Percentiles rank a stretch among this genome's conserved stretches.
Conservation (phyloP, 2,113 vertebrate species). For the Heterochromis multidens region DNA sequence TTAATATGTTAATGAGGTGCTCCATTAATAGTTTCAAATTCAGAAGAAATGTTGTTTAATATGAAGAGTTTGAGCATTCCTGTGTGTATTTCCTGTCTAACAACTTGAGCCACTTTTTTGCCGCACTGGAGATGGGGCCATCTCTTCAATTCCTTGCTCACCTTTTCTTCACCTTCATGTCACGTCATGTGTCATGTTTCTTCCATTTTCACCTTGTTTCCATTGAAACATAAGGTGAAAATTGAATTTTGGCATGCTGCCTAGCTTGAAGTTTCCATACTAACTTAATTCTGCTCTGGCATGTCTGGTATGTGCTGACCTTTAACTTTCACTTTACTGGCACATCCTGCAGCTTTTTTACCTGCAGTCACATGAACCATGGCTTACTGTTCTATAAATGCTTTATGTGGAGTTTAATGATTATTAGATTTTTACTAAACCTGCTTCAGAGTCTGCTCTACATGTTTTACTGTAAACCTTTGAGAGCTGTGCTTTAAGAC, state of each 20-base stretch:
- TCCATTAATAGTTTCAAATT: background rate
- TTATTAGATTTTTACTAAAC: fast-evolving
- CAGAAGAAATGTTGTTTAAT: background rate
- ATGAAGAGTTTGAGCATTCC: constrained; percentile 53
- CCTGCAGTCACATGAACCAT: background rate
- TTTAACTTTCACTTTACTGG: background rate
- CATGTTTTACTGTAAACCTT: background rate
- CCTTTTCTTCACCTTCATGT: background rate
- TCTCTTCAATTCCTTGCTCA: background rate
- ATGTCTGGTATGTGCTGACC: background rate
- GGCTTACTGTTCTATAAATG: background rate
- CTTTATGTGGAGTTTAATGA: fast-evolving
- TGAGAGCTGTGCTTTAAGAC: background rate
- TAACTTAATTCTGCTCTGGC: constrained; percentile 11
- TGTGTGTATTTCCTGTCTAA: constrained; percentile 70
- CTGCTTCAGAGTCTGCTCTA: background rate
- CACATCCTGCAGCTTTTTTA: background rate
- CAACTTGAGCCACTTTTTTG: background rate
- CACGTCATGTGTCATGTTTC: background rate
- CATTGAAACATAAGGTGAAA: background rate
- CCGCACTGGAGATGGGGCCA: constrained; percentile 34
- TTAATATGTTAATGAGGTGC: background rate
- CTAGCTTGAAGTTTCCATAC: background rate
- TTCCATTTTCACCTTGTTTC: background rate
- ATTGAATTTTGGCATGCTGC: background rate